Conservation (phyloP, 2,797 vertebrate genomes). For the Argentina silus region DNA sequence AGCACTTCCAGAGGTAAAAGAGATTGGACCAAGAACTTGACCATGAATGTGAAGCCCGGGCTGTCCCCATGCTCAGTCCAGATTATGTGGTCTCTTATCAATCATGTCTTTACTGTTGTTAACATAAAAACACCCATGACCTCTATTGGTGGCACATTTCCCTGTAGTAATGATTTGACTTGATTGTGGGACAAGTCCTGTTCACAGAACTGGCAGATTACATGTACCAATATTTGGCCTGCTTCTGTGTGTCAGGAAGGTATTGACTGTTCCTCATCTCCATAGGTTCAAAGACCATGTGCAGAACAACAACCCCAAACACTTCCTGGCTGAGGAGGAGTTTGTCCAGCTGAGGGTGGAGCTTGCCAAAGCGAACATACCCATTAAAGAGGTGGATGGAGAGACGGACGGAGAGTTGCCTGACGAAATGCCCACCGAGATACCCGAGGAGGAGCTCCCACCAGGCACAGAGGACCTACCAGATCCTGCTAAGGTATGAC, state of each 20-base stretch:
- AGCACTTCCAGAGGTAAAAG: conserved; percentile 93
- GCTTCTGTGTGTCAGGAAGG: background rate
- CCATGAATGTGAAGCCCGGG: background rate
- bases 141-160: too few species aligned
- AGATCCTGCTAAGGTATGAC: conserved; percentile 93
- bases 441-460: conserved; percentile 83
- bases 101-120: background rate
- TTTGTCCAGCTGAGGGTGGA: conserved; percentile 92
- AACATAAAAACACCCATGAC: background rate
- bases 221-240: too few species aligned
- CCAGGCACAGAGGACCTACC: conserved; percentile 90
- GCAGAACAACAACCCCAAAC: conserved; percentile 92
- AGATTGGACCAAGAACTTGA: background rate
- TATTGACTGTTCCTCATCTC: background rate
- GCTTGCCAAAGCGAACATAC: conserved; percentile 83
- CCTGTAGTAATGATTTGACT: background rate
- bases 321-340: conserved; percentile 91
- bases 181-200: too few species aligned
- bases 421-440: background rate
- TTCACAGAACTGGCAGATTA: too few species aligned
- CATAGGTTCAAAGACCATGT: conserved; percentile 95
- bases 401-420: conserved; percentile 48
- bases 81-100: too few species aligned
- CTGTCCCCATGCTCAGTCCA: too few species aligned
- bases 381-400: conserved; percentile 79